These are phyloP conservation scores for Philopotamus ludificatus DNA, from an alignment of 1,140 invertebrate genomes.

Conservation along the genomic window DNA sequence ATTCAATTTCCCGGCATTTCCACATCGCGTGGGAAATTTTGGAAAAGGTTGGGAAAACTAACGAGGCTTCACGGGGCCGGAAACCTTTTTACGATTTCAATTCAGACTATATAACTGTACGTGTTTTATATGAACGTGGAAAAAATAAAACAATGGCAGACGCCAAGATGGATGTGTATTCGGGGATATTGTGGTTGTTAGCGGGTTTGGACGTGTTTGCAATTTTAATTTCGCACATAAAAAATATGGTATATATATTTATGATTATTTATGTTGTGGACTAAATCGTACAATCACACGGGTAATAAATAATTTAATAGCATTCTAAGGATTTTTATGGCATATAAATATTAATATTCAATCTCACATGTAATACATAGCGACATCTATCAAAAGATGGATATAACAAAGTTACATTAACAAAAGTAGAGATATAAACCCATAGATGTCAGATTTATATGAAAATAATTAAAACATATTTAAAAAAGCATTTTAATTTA, in stretches of 20 bases:
- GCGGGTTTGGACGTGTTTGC: neutral
- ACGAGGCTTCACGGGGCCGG: conserved; percentile 29
- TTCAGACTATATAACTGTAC: conserved; percentile 11
- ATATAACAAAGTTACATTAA: too few species aligned
- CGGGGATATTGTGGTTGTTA: neutral
- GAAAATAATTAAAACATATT: too few species aligned
- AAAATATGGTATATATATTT: too few species aligned
- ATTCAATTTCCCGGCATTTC: conserved; percentile 16
- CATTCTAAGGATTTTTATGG: too few species aligned
- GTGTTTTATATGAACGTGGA: neutral
- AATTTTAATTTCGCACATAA: neutral
- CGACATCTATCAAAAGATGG: neutral
- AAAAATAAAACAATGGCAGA: neutral
- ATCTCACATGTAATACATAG: too few species aligned
- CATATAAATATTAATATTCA: too few species aligned
- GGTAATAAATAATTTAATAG: too few species aligned
- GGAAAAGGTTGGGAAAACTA: conserved; percentile 27
- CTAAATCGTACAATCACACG: too few species aligned
- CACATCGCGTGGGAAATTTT: conserved; percentile 17
- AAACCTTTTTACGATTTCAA: conserved; percentile 27
- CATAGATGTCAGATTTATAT: too few species aligned
- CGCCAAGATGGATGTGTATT: neutral
- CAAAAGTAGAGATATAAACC: too few species aligned
- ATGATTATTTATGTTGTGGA: too few species aligned
- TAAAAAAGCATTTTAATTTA: too few species aligned